A percentile compares a stretch with the other conserved stretches of the same genome.
These are phyloP conservation scores for Oophaga pumilio DNA, from an alignment of 2,113 vertebrate genomes.

Conservation along the genomic window DNA sequence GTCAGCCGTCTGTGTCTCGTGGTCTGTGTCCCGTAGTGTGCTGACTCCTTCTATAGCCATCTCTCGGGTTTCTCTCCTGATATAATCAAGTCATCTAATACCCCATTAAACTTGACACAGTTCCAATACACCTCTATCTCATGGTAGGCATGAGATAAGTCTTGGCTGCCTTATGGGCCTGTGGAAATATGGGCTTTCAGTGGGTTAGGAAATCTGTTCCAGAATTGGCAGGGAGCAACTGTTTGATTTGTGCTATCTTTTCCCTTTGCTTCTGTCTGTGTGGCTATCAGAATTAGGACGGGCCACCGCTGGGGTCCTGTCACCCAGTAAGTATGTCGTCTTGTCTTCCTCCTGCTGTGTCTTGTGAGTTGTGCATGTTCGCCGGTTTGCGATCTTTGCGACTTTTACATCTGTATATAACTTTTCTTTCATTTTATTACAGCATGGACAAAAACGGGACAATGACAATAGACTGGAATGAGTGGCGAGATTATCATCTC, in stretches of 20 bases:
- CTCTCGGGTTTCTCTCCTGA: not conserved
- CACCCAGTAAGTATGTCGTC: slow-evolving; percentile 89
- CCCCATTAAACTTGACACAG: not conserved
- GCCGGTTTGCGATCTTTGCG: not conserved
- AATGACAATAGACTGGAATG: slow-evolving; percentile 96
- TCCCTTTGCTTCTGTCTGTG: slow-evolving; percentile 75
- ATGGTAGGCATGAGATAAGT: not conserved
- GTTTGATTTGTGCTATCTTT: slow-evolving; percentile 70
- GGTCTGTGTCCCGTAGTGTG: not conserved
- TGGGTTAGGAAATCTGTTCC: not conserved
- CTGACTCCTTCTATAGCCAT: not conserved
- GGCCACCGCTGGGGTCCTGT: slow-evolving; percentile 93
- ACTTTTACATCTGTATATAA: not conserved
- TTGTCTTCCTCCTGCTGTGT: slow-evolving; percentile 62
- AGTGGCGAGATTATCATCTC: slow-evolving; percentile 94
- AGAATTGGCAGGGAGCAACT: not conserved
- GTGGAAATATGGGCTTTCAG: too few relatives aligned
- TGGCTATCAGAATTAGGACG: slow-evolving; percentile 92
- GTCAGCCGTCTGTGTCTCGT: not conserved
- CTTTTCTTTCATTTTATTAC: slow-evolving; percentile 19
- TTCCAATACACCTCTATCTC: not conserved
- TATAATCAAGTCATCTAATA: not conserved
- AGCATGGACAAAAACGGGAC: slow-evolving; percentile 97
- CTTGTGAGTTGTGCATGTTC: slow-evolving; percentile 51
- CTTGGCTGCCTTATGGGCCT: too few relatives aligned